A percentile compares a stretch with the other conserved stretches of the same genome.
Conservation (phyloP, 2,113 vertebrate species). For the Procavia capensis region DNA sequence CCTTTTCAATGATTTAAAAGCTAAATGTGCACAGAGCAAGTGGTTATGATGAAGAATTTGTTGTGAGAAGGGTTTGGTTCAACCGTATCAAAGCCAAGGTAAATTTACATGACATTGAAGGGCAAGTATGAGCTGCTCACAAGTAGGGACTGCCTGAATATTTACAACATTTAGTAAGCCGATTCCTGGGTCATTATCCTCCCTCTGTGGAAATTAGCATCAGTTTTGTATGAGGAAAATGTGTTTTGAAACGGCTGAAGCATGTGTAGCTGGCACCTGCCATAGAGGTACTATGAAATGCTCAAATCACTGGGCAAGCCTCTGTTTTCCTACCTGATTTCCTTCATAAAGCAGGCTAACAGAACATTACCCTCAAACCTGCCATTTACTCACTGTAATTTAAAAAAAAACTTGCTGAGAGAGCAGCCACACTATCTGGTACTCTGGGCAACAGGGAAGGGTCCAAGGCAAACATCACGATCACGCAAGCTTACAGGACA, state of each 20-base stretch:
- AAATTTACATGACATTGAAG: too few species aligned
- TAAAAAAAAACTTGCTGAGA: not conserved
- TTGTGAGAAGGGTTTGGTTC: too few species aligned
- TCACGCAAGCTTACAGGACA: not conserved
- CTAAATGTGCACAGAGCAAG: too few species aligned
- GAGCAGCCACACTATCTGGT: conserved; percentile 21
- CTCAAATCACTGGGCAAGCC: not conserved
- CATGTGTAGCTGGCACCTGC: not conserved
- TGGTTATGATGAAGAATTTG: too few species aligned
- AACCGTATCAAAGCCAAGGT: too few species aligned
- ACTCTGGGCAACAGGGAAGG: conserved; percentile 1
- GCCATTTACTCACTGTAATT: not conserved
- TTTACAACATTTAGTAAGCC: conserved; percentile 61
- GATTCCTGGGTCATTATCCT: conserved; percentile 60
- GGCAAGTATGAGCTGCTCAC: too few species aligned
- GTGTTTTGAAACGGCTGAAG: not conserved
- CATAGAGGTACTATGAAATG: not conserved
- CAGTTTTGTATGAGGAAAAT: conserved; percentile 33
- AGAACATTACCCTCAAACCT: conserved; percentile 49
- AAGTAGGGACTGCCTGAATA: not conserved
- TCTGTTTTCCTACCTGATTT: conserved; percentile 33
- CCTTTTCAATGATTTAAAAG: too few species aligned
- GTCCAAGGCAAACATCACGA: not conserved
- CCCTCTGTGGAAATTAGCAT: conserved; percentile 51
- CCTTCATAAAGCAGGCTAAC: conserved; percentile 31